Evolutionary conservation across 2,797 vertebrate genomes (phyloP), one percentile per base, ranked within the genome.

Genomic region (Enteromius anoplus): DNA sequence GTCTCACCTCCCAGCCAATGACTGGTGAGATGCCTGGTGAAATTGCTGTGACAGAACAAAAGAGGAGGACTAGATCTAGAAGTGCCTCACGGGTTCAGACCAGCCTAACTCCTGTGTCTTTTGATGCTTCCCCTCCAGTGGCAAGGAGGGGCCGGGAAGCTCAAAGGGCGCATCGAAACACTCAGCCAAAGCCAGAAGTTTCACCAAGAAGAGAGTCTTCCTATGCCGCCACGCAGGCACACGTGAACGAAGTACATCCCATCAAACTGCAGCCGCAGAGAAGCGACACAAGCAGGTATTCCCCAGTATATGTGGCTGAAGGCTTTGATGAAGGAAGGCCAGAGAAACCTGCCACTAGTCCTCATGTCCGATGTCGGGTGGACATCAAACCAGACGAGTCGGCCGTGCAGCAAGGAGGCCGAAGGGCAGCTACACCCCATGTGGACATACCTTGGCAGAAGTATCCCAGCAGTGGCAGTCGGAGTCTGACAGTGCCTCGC

Each of bases 251-350:
- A 83, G 95, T 98, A 66, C 97, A 98, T 83, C 97, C 97, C 71
- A 96, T 98, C 90, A 98, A 98, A 86, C 92, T 99, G 84, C 97
- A 98, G 92, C 97, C 97, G 0, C 97, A 98, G 89, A 95, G 95
- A 40, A 92, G 93, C 62, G 96, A 97, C n/a, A 88, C 94, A 47
- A 95, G 95, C 85, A 94, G 96, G 89, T 96, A 97, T 81, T 96
- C 96, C 5, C 95, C 97, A 0, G 93, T 96, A 51, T 97, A 96
- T 65, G 88, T 94, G 75, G 86, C 93, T 64, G 95, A 96, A 83
- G 93, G 94, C 90, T 92, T 92, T 17, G 84, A 96, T 37, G 94
- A 96, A 60, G 88, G 88, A 75, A 85, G 81, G 0, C 80, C 90
- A 21, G 76, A 91, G 76, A 97, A 96, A 88, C 90, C 93, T 60